These are phyloP conservation scores for Agriopis marginaria DNA, from an alignment of 2,888 invertebrate species.

Conservation along the genomic window DNA sequence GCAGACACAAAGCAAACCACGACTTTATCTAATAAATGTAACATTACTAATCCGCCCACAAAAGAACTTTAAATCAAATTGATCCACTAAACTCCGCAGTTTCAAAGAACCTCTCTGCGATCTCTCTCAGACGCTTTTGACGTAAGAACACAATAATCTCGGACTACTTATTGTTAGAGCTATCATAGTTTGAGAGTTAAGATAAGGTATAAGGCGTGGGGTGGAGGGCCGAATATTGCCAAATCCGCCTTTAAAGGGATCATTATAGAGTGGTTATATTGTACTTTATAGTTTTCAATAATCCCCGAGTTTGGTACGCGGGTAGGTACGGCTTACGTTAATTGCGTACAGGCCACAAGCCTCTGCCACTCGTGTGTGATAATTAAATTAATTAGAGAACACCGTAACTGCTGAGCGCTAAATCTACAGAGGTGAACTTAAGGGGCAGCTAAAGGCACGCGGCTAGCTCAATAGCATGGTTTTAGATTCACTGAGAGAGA, in stretches of 20 bases:
- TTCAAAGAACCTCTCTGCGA: constrained; percentile 12
- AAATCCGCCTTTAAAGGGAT: constrained; percentile 27
- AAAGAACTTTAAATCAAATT: constrained; percentile 23
- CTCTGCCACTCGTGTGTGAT: constrained; percentile 13
- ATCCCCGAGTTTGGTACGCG: constrained; percentile 19
- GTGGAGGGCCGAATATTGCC: constrained; percentile 18
- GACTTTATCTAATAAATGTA: neutral
- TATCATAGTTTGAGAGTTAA: constrained; percentile 19
- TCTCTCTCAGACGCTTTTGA: constrained; percentile 24
- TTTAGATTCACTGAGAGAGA: too few species aligned
- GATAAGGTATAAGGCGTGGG: constrained; percentile 16
- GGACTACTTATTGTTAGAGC: constrained; percentile 21
- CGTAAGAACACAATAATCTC: constrained; percentile 32
- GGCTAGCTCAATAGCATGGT: too few species aligned
- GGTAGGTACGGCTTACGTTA: constrained; percentile 26
- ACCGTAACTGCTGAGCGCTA: neutral
- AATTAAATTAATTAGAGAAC: constrained; percentile 31
- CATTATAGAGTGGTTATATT: constrained; percentile 25
- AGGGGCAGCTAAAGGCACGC: too few species aligned
- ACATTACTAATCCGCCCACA: constrained; percentile 9
- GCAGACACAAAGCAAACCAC: neutral
- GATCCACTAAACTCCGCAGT: constrained; percentile 10
- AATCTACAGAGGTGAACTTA: neutral
- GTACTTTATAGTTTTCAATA: constrained; percentile 34
- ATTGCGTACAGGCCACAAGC: constrained; percentile 27